Conservation (phyloP, 30 jellyfish, hydroid and myxozoan genomes). For the Aurelia sp. region DNA sequence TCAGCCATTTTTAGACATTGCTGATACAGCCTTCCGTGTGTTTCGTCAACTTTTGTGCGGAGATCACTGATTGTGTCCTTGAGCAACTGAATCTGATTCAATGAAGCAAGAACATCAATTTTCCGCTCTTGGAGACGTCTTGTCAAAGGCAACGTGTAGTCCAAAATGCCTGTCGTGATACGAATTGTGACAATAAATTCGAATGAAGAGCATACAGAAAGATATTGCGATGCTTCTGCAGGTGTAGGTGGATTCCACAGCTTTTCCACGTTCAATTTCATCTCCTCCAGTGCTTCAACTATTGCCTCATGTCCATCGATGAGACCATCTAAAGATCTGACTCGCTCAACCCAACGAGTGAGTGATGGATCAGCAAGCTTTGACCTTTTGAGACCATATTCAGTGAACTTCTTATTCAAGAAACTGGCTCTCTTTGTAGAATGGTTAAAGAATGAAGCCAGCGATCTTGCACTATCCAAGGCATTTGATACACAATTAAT, state of each 20-base stretch:
- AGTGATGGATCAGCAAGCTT: constrained; percentile 38
- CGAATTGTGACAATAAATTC: constrained; percentile 4
- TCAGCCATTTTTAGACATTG: constrained; percentile 10
- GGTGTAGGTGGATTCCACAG: constrained; percentile 18
- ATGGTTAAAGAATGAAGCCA: constrained; percentile 22
- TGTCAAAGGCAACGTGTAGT: constrained; percentile 25
- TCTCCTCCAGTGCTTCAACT: constrained; percentile 43
- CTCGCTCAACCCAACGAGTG: constrained; percentile 56
- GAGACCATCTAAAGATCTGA: constrained; percentile 47
- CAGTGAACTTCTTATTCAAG: not conserved
- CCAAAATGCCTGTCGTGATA: constrained; percentile 2
- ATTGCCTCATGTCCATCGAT: constrained; percentile 37
- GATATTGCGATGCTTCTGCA: constrained; percentile 25
- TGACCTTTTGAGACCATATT: constrained; percentile 12
- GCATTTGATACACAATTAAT: not conserved
- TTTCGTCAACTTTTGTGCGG: constrained; percentile 3
- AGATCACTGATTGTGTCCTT: constrained; percentile 4
- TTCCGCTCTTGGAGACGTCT: constrained; percentile 31
- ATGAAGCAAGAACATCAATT: not conserved
- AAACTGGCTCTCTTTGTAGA: constrained; percentile 31
- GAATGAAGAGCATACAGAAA: constrained; percentile 14
- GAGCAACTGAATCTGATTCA: constrained; percentile 8
- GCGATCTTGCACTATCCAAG: constrained; percentile 9
- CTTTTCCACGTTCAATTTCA: constrained; percentile 15
- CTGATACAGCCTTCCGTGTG: not conserved